phyloP scores from a whole-genome alignment of 2,888 invertebrate genomes.

The Harpalus rubripes region DNA sequence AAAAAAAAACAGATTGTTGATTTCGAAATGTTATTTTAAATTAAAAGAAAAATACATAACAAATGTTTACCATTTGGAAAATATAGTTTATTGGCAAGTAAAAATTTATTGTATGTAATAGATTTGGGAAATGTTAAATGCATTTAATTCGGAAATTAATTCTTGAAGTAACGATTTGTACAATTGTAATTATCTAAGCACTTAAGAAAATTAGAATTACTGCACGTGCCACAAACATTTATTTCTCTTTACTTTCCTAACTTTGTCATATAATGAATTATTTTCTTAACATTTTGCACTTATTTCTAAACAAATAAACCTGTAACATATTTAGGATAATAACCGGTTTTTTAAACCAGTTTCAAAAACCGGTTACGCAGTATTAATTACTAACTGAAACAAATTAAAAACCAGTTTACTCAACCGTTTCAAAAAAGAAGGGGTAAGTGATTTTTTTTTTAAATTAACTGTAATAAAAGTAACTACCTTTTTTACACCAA shows the following conservation, averaged over 20 bases:
- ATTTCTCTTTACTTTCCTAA: background rate
- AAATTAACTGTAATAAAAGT: background rate
- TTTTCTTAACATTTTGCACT: background rate
- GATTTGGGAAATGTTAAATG: background rate
- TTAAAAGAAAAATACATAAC: no score
- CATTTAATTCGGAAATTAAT: background rate
- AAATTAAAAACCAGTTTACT: background rate
- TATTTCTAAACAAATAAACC: no score
- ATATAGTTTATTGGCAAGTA: no score
- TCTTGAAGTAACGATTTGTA: background rate
- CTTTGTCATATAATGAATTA: background rate
- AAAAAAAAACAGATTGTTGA: background rate
- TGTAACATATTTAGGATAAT: no score
- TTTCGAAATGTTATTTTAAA: background rate
- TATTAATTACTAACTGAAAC: background rate
- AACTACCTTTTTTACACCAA: no score
- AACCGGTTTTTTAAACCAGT: no score
- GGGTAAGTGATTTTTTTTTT: background rate
- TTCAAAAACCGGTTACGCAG: no score
- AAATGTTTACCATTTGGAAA: no score
- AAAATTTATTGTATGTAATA: no score
- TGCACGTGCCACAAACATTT: background rate
- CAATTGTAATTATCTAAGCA: background rate
- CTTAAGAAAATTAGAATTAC: background rate
- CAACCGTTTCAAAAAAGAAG: background rate